Conservation (phyloP, 1,140 invertebrate genomes). For the Riptortus pedestris region DNA sequence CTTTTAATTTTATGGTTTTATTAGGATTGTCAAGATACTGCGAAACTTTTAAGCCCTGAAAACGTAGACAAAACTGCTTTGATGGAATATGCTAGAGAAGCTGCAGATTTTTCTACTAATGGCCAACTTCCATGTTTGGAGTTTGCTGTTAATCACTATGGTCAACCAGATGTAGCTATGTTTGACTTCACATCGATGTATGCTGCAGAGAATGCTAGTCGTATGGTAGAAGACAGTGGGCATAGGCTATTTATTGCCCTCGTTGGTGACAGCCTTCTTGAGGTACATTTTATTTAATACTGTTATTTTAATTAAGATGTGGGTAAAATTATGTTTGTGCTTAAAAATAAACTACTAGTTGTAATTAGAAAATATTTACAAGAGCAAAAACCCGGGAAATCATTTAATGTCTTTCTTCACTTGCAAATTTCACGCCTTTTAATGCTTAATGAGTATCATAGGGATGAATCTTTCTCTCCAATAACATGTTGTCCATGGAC, state of each 20-base stretch:
- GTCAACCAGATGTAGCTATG: conserved; percentile 96
- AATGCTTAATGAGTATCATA: too few species aligned
- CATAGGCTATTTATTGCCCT: conserved; percentile 74
- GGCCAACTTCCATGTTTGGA: conserved; percentile 80
- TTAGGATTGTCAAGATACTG: conserved; percentile 83
- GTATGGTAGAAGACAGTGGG: conserved; percentile 65
- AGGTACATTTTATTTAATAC: conserved; percentile 58
- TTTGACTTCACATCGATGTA: conserved; percentile 99
- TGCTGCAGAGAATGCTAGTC: conserved; percentile 86
- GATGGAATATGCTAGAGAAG: conserved; percentile 86
- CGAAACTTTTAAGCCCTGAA: conserved; percentile 67
- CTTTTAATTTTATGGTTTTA: conserved; percentile 23
- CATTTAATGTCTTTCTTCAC: too few species aligned
- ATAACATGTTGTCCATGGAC: too few species aligned
- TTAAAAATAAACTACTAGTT: too few species aligned
- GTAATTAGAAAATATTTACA: too few species aligned
- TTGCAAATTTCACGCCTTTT: too few species aligned
- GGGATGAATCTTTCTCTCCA: too few species aligned
- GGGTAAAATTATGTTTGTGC: too few species aligned
- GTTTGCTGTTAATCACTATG: conserved; percentile 96
- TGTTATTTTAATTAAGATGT: too few species aligned
- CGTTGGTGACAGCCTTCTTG: conserved; percentile 90
- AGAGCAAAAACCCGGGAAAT: too few species aligned
- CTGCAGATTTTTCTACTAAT: conserved; percentile 91
- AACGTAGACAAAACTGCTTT: conserved; percentile 86